These are phyloP conservation scores for Virgularia gustaviana DNA, from an alignment of 92 coral and sea anemone species.

Conservation along the genomic window DNA sequence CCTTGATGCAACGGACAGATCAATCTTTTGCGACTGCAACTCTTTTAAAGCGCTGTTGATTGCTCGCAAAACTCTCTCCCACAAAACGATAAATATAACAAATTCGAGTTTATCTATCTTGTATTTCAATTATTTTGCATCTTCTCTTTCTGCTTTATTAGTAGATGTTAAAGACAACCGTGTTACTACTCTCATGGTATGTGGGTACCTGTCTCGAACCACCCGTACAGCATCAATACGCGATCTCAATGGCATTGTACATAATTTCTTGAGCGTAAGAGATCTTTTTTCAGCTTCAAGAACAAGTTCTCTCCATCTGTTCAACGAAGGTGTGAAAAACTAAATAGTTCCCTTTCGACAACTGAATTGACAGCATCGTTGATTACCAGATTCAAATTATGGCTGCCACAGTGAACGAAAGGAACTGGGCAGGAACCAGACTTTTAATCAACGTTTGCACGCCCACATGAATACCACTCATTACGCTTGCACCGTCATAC, in stretches of 20 bases:
- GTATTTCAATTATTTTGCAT: not conserved
- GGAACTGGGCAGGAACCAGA: conserved; percentile 21
- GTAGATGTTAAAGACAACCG: conserved; percentile 11
- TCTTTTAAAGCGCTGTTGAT: conserved; percentile 22
- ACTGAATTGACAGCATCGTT: conserved; percentile 19
- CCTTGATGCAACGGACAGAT: conserved; percentile 5
- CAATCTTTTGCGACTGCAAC: conserved; percentile 14
- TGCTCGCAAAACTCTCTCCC: conserved; percentile 21
- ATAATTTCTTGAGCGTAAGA: conserved; percentile 12
- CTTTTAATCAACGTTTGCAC: conserved; percentile 27
- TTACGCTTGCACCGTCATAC: conserved; percentile 24
- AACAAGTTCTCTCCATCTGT: conserved; percentile 18
- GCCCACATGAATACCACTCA: conserved; percentile 24
- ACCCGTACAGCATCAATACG: conserved; percentile 22
- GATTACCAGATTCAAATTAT: conserved; percentile 12
- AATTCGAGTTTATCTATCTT: conserved; percentile 7
- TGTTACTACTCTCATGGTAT: conserved; percentile 19
- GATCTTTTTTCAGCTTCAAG: conserved; percentile 12
- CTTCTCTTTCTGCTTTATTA: conserved; percentile 18
- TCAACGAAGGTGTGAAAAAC: conserved; percentile 28
- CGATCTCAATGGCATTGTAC: conserved; percentile 12
- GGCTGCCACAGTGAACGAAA: not conserved
- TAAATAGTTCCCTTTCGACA: conserved; percentile 4
- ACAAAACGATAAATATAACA: conserved; percentile 13
- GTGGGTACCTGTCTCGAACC: conserved; percentile 3